Conservation (phyloP, 2,113 vertebrate genomes). For the Podarcis cretensis region DNA sequence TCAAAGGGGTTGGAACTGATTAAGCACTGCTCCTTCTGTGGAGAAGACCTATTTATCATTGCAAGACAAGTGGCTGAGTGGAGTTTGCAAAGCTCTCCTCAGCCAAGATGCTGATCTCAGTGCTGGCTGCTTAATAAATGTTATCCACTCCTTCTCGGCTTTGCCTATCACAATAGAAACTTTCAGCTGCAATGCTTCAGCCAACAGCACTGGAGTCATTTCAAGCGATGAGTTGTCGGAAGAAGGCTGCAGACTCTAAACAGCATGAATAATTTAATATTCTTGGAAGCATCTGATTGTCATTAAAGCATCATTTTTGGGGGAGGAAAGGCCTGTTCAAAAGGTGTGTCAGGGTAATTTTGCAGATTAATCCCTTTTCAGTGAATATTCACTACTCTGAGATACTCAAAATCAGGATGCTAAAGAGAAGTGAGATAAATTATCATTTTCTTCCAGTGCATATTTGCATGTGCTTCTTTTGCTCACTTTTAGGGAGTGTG, state of each 20-base stretch:
- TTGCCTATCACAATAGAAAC: neutral
- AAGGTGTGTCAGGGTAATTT: neutral
- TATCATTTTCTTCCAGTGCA: neutral
- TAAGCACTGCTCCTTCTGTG: neutral
- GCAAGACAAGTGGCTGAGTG: neutral
- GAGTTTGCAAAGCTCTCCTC: neutral
- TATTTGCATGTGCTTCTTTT: neutral
- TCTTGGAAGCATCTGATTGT: neutral
- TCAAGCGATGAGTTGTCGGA: neutral
- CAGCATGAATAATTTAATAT: conserved; percentile 28
- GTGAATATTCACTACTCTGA: neutral
- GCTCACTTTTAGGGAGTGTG: neutral
- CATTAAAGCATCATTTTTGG: neutral
- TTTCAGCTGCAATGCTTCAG: neutral
- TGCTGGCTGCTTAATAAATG: neutral
- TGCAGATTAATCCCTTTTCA: neutral
- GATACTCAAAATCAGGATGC: neutral
- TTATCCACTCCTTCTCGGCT: neutral
- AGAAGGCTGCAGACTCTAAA: conserved; percentile 7
- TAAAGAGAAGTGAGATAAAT: neutral
- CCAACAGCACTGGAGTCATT: neutral
- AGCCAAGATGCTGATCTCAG: neutral
- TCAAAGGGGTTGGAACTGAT: neutral
- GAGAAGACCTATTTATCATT: neutral
- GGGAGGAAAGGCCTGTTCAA: neutral